Base-by-base conservation (phyloP, 2,888 invertebrate genomes). In the Eudasyphora cyanicolor region DNA sequence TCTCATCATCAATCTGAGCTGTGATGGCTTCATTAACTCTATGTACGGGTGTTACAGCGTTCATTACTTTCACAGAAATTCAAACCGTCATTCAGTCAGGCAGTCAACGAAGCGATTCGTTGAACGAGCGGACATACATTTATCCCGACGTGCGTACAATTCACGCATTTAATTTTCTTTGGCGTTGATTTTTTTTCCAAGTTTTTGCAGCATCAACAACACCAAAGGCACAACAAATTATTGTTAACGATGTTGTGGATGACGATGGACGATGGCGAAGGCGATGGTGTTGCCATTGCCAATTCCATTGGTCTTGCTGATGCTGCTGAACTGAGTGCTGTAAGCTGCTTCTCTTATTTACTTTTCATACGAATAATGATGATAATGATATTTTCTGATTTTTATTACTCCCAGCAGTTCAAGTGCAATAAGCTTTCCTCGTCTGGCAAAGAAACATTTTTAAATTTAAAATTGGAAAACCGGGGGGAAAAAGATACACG, bases 11-110 rank as follows among this genome's bases (percentile, higher is more conserved):
- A 51, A 51, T 76, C 19, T 57, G 51, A 32, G 57, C 29, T 69
- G 24, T 78, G 81, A 84, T 76, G 78, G 76, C 73, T 84, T 79
- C 73, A 78, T 81, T 84, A 79, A 76, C 60, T 78, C 73, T n/a
- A n/a, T 49, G 71, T 60, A 45, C 75, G 42, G 27, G 19, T 10
- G 35, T 77, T 78, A 51, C 14, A 77, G 38, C 60, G 74, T 77
- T 76, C 45, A 67, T 57, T 64, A 54, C 64, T 17, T 38, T 8
- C 38, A n/a, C n/a, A 38, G 35, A 8, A 62, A 29, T 62, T 62
- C 21, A 54, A 10, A 24, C 54, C 7, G 54, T 5, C 45, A 12
- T 12, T 57, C 2, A 17, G 62, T 17, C 21, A 17, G 62, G 54
- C 24, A 10, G 1, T 62, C 29, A 14, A 5, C 45, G 14, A 45